phyloP scores from a whole-genome alignment of 2,888 invertebrate species.

The Eristalinus aeneus region DNA sequence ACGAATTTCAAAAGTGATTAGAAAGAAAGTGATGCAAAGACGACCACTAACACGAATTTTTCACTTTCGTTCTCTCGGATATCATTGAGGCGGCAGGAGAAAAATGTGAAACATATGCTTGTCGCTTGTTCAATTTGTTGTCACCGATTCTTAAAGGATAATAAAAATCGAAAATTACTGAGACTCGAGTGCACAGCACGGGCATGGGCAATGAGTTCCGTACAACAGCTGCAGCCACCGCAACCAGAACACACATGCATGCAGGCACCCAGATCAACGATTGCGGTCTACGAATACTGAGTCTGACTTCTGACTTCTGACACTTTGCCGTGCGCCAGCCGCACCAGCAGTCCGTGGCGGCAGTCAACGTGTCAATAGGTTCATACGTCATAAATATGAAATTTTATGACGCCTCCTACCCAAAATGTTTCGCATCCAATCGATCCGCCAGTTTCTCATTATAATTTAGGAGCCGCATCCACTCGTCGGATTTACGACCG shows the following conservation, averaged over 20 bases:
- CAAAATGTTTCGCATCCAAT: constrained; percentile 51
- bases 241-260: constrained; percentile 15
- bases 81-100: constrained; percentile 14
- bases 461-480: constrained; percentile 64
- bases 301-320: neutral
- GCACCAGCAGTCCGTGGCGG: constrained; percentile 22
- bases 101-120: constrained; percentile 60
- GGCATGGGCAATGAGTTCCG: constrained; percentile 27
- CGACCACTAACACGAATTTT: constrained; percentile 33
- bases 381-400: constrained; percentile 67
- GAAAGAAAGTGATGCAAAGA: constrained; percentile 51
- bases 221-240: constrained; percentile 59
- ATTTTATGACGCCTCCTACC: constrained; percentile 52
- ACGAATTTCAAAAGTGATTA: constrained; percentile 51
- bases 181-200: constrained; percentile 27
- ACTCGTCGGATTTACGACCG: constrained; percentile 59
- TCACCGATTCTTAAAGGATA: constrained; percentile 60
- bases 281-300: constrained; percentile 42
- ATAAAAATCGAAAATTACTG: constrained; percentile 67
- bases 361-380: constrained; percentile 55
- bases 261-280: constrained; percentile 26
- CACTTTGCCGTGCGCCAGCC: constrained; percentile 51
- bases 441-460: constrained; percentile 64
- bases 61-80: constrained; percentile 38
- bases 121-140: constrained; percentile 61